A percentile compares a stretch with the other conserved stretches of the same genome.
These are phyloP conservation scores for Rhinella marina DNA, from an alignment of 2,797 vertebrate genomes.

Conservation along the genomic window DNA sequence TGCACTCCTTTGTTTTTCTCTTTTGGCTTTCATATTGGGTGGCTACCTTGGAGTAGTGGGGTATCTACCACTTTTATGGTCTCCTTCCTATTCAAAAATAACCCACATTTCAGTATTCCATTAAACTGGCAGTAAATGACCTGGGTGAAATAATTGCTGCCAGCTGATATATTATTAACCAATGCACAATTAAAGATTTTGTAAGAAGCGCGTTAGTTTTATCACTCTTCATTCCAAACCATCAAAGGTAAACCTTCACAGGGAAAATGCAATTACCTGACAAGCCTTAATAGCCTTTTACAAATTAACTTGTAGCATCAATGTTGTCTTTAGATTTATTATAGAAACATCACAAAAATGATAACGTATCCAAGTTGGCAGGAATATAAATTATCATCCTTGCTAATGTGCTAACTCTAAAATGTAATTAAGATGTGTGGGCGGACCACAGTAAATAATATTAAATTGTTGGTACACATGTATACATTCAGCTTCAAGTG, in stretches of 20 bases:
- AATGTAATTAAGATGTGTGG: slow-evolving; percentile 59
- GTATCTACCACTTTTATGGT: background rate
- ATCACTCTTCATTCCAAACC: slow-evolving; percentile 4
- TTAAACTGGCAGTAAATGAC: background rate
- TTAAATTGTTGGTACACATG: slow-evolving; percentile 62
- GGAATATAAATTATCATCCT: slow-evolving; percentile 56
- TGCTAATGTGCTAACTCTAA: slow-evolving; percentile 59
- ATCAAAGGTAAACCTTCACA: slow-evolving; percentile 22
- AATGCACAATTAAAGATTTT: slow-evolving; percentile 22
- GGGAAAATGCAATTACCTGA: slow-evolving; percentile 53
- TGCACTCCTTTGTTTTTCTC: too few relatives aligned
- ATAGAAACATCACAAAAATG: slow-evolving; percentile 54
- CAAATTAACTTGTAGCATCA: slow-evolving; percentile 42
- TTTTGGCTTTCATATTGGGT: too few relatives aligned
- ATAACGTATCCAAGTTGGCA: slow-evolving; percentile 56
- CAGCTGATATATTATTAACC: slow-evolving; percentile 14
- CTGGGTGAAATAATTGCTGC: background rate
- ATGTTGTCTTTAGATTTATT: slow-evolving; percentile 50
- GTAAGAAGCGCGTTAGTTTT: background rate
- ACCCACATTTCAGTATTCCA: background rate
- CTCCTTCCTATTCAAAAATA: background rate
- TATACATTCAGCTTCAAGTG: slow-evolving; percentile 54
- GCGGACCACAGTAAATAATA: slow-evolving; percentile 55
- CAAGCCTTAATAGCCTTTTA: slow-evolving; percentile 37
- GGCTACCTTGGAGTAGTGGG: background rate